Evolutionary conservation across 2,797 vertebrate genomes (phyloP).

Genomic region (Enteromius viviparus): DNA sequence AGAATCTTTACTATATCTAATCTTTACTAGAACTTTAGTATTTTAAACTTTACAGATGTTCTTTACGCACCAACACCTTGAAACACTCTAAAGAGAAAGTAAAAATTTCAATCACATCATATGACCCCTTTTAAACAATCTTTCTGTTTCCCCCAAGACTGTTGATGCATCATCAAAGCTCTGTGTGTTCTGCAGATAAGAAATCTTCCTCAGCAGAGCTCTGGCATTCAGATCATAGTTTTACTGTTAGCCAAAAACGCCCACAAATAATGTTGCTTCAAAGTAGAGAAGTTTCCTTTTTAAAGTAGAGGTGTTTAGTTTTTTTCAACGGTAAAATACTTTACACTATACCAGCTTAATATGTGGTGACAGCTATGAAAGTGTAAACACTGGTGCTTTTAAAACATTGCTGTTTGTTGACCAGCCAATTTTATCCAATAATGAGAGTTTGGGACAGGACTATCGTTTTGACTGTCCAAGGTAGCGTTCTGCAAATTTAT

Average conservation of each 20-base stretch:
- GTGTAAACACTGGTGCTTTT: neutral
- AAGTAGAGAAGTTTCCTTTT: neutral
- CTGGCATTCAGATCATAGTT: neutral
- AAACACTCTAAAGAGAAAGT: too few relatives aligned
- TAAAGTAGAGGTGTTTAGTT: neutral
- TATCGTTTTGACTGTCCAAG: neutral
- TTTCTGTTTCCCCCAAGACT: neutral
- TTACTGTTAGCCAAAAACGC: neutral
- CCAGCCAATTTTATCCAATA: neutral
- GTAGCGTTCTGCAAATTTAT: neutral
- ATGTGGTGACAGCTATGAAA: neutral
- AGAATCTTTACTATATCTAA: too few relatives aligned
- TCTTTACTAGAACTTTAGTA: too few relatives aligned
- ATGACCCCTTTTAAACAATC: neutral
- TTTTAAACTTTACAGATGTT: too few relatives aligned
- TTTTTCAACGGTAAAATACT: neutral
- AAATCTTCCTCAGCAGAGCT: neutral
- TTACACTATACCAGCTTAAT: neutral
- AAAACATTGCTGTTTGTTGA: neutral
- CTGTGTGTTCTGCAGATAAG: slow-evolving; percentile 2
- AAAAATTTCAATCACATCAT: too few relatives aligned
- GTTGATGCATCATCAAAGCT: neutral
- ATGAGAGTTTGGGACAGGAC: neutral
- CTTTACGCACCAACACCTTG: too few relatives aligned
- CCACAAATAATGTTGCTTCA: neutral